Percentiles rank a stretch among this genome's conserved stretches.
These are phyloP conservation scores for Platichthys stellatus DNA, from an alignment of 2,113 vertebrate species.

Conservation along the genomic window DNA sequence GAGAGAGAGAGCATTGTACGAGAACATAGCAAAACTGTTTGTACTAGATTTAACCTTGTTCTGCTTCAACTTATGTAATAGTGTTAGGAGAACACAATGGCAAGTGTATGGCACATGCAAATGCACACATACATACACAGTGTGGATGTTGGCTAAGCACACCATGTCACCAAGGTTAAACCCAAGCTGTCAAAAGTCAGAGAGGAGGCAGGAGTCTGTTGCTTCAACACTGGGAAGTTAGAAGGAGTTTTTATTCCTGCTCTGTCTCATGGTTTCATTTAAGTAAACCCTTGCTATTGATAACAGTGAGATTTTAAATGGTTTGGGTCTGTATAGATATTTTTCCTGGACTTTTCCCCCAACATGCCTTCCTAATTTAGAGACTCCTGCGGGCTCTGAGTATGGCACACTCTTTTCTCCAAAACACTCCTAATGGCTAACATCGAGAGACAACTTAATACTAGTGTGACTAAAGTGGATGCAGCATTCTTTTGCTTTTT, in stretches of 20 bases:
- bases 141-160: slow-evolving; percentile 23
- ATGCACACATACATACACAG: slow-evolving; percentile 37
- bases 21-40: neutral
- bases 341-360: neutral
- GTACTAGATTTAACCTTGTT: slow-evolving; percentile 15
- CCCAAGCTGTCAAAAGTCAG: slow-evolving; percentile 29
- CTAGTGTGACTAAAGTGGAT: neutral
- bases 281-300: neutral
- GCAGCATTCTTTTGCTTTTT: neutral
- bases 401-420: neutral
- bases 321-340: neutral
- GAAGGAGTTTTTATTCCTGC: neutral
- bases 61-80: slow-evolving; percentile 36
- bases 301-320: neutral
- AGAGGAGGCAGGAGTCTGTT: neutral
- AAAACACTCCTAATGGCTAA: neutral
- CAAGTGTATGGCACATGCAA: slow-evolving; percentile 13
- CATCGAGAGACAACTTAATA: neutral
- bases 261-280: neutral
- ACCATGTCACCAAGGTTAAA: slow-evolving; percentile 26
- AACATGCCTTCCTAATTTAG: neutral
- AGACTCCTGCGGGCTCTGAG: neutral
- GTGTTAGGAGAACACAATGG: slow-evolving; percentile 48
- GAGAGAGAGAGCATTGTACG: neutral
- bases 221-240: neutral